Evolutionary conservation across 2,888 invertebrate genomes (phyloP), one percentile per base, ranked within the genome.

Genomic region (Emesis furor): DNA sequence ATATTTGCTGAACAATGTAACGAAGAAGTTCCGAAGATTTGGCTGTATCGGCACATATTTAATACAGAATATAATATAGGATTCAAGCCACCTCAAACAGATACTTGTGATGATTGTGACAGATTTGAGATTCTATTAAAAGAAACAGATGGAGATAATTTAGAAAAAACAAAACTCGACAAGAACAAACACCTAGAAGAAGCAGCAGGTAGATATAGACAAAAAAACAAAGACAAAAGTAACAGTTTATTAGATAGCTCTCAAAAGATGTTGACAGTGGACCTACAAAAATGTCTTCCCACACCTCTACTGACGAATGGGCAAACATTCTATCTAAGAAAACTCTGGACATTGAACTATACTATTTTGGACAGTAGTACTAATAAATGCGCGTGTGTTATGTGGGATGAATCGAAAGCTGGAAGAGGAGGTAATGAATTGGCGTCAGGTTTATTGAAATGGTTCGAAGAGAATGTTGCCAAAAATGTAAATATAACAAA

Each of bases 241-340:
- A 24, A 24, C 24, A 24, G 24, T 24, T 24, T 24, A 24, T 24
- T 24, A 24, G 24, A 24, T 24, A 24, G 24, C 24, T 24, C 24
- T 24, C 24, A 24, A 24, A 76, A 76, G 67, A 76, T 76, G 76
- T 37, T 68, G 51, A 81, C 83, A 24, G 83, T 78, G 4, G 73
- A 79, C 30, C 39, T 76, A 67, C 82, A 82, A 32, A 82, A 82
- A 82, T 82, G 82, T 79, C 73, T 82, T 68, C 82, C 71, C 7
- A 82, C 76, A 39, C 82, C 79, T 46, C 59, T 76, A 71, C 55
- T 79, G 42, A 82, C 68, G 24, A 82, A 76, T 69, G 46, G 79
- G 39, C 76, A 71, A 14, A 83, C 77, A 73, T 83, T 83, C 55
- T 83, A 79, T 79, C 51, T 73, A 14, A 59, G 79, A 10, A 83